These are phyloP conservation scores for Phenacoccus solenopsis DNA, from an alignment of 1,140 invertebrate species.

Conservation along the genomic window DNA sequence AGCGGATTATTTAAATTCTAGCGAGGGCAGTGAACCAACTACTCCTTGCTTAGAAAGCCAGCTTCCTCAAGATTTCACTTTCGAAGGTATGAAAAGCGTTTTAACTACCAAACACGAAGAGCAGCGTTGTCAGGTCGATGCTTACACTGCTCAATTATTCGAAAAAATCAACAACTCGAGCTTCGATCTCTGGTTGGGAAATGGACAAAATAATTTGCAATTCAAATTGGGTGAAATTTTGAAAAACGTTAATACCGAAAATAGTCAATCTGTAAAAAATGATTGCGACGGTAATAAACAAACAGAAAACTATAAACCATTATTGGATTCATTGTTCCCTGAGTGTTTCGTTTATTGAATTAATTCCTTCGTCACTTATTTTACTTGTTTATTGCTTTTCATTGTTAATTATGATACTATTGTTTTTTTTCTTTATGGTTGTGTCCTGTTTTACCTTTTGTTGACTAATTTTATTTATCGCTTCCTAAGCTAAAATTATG, in stretches of 20 bases:
- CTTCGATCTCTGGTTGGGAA: constrained; percentile 23
- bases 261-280: neutral
- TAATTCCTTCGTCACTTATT: neutral
- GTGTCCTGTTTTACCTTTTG: neutral
- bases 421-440: neutral
- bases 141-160: constrained; percentile 58
- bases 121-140: constrained; percentile 49
- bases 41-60: constrained; percentile 47
- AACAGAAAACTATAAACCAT: constrained; percentile 32
- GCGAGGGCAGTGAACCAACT: constrained; percentile 63
- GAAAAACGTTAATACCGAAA: neutral
- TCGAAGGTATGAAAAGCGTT: constrained; percentile 77
- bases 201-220: neutral
- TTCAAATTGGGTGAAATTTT: constrained; percentile 1
- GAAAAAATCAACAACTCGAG: constrained; percentile 70
- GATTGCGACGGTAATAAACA: constrained; percentile 25
- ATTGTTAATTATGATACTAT: no score
- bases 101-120: constrained; percentile 49
- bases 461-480: neutral
- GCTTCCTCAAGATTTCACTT: constrained; percentile 57
- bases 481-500: neutral
- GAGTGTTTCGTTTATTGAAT: constrained; percentile 73
- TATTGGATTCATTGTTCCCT: constrained; percentile 78
- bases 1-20: constrained; percentile 36
- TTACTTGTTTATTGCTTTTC: neutral